Evolutionary conservation across 2,797 vertebrate species (phyloP), one percentile per base, ranked within the genome.

Genomic region (Nannoperca australis): DNA sequence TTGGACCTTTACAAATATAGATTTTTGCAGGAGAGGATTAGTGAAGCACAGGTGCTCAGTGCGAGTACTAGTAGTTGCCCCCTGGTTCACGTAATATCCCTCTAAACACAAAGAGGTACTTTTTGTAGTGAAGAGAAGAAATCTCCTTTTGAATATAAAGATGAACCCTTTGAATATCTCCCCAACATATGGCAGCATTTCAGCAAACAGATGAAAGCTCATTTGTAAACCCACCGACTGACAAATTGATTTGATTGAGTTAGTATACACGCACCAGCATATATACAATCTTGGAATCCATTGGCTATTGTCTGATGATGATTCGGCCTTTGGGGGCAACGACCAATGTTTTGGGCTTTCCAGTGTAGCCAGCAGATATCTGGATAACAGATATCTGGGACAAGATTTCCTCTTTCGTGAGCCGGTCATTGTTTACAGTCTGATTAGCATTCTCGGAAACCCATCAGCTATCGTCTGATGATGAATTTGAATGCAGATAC

Each of bases 1-100:
- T 89, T 79, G 88, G 90, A 93, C 91, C 89, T 90, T 88, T 87
- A 1, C 49, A 58, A 47, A 74, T 77, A 91, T 91, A 81, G 90
- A 93, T 90, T 87, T 85, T 71, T 44, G 67, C 27, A 70, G 68
- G 38, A 82, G 82, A 85, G 90, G 85, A 90, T 87, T 83, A 84
- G 62, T 78, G 79, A 34, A 81, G 54, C 86, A 20, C 64, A 67
- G 72, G 65, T 38, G 78, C 78, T 80, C 68, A 85, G 62, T 47
- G n/a, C 1, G 10, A 76, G 76, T 38, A 54, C n/a, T 45, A 45
- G 32, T 8, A 50, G 59, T 32, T 50, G 53, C 34, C 60, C 14
- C 32, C 22, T 7, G 36, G 11, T 63, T 60, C 71, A 73, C 22
- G 32, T 63, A 18, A 24, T 0, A 55, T 73, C 30, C 20, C 34